These are phyloP conservation scores for Chiloscyllium plagiosum DNA, from an alignment of 2,113 vertebrate species.

Conservation along the genomic window DNA sequence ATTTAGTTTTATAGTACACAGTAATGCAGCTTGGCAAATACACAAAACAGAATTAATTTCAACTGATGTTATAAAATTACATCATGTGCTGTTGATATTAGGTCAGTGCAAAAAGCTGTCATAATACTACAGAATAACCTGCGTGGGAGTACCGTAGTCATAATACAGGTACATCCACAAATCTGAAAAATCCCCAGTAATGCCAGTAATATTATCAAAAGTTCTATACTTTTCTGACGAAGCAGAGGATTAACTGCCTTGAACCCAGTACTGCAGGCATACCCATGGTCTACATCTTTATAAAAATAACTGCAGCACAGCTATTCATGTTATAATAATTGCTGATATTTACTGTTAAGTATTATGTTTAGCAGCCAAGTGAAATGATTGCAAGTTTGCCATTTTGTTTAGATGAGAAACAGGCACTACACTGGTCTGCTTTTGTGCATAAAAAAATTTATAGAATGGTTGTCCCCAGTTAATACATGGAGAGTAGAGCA, in stretches of 20 bases:
- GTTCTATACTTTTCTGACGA: neutral
- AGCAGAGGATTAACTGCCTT: conserved; percentile 3
- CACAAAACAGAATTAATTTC: neutral
- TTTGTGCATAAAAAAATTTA: neutral
- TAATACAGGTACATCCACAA: neutral
- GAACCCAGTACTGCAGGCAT: neutral
- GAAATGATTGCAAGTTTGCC: neutral
- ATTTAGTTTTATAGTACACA: conserved; percentile 5
- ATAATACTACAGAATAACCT: conserved; percentile 16
- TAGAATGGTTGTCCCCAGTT: conserved; percentile 12
- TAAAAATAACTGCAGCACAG: neutral
- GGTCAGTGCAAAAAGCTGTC: conserved; percentile 32
- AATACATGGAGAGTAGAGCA: neutral
- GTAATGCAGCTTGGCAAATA: neutral
- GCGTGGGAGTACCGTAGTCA: neutral
- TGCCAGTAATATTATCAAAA: neutral
- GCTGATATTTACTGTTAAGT: neutral
- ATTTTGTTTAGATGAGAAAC: conserved; percentile 17
- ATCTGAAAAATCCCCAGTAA: conserved; percentile 9
- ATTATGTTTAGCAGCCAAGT: neutral
- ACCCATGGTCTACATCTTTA: neutral
- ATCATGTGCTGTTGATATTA: neutral
- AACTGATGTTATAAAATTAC: conserved; percentile 23
- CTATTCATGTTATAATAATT: conserved; percentile 5
- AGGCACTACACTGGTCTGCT: conserved; percentile 17